Evolutionary conservation across 2,797 vertebrate genomes (phyloP).

Genomic region (Cossypha heuglini): DNA sequence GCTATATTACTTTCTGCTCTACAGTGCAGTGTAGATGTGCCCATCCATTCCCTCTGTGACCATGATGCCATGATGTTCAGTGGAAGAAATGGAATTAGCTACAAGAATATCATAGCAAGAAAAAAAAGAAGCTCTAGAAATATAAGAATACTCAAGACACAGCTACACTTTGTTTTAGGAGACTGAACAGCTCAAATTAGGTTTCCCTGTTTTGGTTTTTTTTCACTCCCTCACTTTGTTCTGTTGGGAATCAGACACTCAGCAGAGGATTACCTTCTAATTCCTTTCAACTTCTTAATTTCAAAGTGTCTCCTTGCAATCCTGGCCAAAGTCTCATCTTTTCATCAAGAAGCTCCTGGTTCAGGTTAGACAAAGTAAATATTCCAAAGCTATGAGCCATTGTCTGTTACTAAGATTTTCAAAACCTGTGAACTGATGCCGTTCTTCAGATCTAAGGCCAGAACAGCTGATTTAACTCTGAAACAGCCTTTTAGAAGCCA

Average conservation of each 20-base stretch:
- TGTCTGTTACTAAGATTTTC: neutral
- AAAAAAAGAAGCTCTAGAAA: neutral
- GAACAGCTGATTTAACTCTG: slow-evolving; percentile 11
- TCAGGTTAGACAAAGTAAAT: slow-evolving; percentile 15
- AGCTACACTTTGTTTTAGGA: neutral
- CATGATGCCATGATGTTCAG: neutral
- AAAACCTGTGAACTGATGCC: neutral
- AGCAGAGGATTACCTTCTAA: neutral
- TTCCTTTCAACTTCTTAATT: slow-evolving; percentile 4
- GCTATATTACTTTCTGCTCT: neutral
- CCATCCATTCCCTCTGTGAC: neutral
- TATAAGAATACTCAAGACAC: neutral
- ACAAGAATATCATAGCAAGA: neutral
- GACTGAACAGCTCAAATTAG: neutral
- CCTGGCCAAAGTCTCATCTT: neutral
- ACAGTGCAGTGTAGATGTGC: neutral
- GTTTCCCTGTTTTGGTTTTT: neutral
- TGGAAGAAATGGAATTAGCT: neutral
- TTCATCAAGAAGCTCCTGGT: neutral
- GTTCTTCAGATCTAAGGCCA: slow-evolving; percentile 28
- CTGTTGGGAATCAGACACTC: neutral
- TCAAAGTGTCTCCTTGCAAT: neutral
- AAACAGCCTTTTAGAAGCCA: neutral
- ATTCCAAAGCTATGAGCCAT: neutral
- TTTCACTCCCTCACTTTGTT: neutral